Base-by-base conservation (phyloP, 2,113 vertebrate species). In the Clinocottus analis region DNA sequence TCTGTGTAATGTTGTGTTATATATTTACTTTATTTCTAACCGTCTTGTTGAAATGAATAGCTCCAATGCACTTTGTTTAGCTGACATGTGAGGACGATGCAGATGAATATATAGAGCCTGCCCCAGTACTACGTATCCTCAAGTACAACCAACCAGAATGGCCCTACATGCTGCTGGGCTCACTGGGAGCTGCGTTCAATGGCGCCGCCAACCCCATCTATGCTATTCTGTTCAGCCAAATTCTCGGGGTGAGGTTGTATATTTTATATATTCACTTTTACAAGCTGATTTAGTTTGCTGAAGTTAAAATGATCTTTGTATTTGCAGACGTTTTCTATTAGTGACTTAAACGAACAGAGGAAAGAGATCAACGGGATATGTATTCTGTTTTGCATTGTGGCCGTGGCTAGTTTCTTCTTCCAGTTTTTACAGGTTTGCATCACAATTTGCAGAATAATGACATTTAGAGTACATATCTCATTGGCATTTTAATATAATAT, bases 131-230 rank as follows among this genome's bases (percentile, higher is more conserved):
- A 31, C 93, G 94, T 17, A 95, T 95, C 87, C 86, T 96, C 35
- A 95, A 91, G 76, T 96, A 94, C 82, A 96, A 95, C 87, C 43
- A 67, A 55, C 85, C 93, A 0, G 95, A 96, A 65, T 96, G 95
- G 95, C 94, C 92, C 12, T 95, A 95, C 83, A 91, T 96, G 90
- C 66, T 96, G 23, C n/a, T 95, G 56, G 95, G 95, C 12, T 94
- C 94, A 3, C 27, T 96, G 47, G 94, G 90, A 72, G 95, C 95
- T 43, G 92, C 90, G 1, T 5, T 94, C 43, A 96, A 95, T 2
- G 95, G 95, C 35, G 88, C 91, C 2, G 72, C 94, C 61, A 93
- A 73, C 72, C 94, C 95, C 8, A 77, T 94, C 60, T 96, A 95
- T 31, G 88, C 94, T 12, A 3, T 96, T 35, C 84, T 95, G 60